Evolutionary conservation across 2,888 invertebrate species (phyloP), one percentile per base, ranked within the genome.

Genomic region (Terebella lapidaria): DNA sequence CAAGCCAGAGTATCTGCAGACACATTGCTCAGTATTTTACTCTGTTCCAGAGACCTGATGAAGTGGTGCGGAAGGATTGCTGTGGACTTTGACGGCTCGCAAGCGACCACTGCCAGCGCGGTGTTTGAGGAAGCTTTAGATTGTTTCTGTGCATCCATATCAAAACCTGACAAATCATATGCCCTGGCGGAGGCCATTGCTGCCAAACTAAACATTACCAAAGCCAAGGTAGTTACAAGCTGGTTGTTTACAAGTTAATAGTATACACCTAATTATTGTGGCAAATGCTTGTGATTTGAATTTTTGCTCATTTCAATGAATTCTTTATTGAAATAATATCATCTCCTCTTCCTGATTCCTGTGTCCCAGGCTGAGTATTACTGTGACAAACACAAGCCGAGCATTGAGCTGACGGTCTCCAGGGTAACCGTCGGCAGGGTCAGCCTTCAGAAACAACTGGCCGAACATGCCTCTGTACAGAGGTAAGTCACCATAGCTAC

Each of bases 51-150:
- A 69, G 96, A 96, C 84, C 84, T 96, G 54, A 87, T 95, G 68
- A 95, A 94, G 78, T 91, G 94, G 87, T 95, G 94, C 74, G 84
- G 86, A 2, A 84, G 96, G 73, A 87, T 92, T 3, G 85, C 87
- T 15, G 81, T 86, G 18, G 87, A 88, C 70, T 91, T 90, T 77
- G 86, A 89, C 62, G 76, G 88, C 15, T 87, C 86, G 75, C 70
- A 71, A 0, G 54, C 73, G 1, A 68, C 72, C 20, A 69, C 74
- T 1, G 72, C 68, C 4, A 68, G 69, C 42, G 60, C 68, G 5
- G 86, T 91, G 18, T 71, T 75, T 54, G 73, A 63, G 82, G 92
- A 95, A 80, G 92, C 93, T 0, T 85, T 93, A 25, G 94, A 96
- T 75, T 88, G 94, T 63, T 96, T 96, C 79, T 91, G 91, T 63